Evolutionary conservation across 2,113 vertebrate species (phyloP).

Genomic region (Corapipo altera): DNA sequence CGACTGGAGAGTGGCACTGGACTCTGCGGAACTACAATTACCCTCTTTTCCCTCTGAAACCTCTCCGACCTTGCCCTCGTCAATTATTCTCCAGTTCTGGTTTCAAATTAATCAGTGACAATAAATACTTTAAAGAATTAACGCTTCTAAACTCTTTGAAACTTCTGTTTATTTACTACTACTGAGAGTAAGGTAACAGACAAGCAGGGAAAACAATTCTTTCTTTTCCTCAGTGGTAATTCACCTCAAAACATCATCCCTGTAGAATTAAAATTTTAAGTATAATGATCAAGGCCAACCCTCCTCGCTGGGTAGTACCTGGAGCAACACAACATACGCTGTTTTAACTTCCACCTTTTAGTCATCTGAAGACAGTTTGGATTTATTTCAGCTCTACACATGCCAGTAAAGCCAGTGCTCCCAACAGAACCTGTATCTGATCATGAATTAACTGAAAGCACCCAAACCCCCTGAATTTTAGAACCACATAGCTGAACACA

Average conservation of each 20-base stretch:
- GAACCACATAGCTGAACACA: background rate
- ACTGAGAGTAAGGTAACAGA: background rate
- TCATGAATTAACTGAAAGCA: rapidly evolving
- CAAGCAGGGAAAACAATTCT: background rate
- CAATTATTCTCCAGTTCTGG: background rate
- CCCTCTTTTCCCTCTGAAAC: background rate
- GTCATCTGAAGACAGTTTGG: background rate
- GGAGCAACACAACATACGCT: background rate
- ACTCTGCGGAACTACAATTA: background rate
- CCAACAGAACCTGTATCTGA: background rate
- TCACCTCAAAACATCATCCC: background rate
- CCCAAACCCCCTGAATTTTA: background rate
- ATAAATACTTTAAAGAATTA: background rate
- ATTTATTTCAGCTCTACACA: background rate
- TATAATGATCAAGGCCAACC: background rate
- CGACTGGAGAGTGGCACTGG: rapidly evolving
- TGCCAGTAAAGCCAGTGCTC: background rate
- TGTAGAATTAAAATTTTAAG: background rate
- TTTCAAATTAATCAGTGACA: background rate
- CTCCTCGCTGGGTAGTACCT: background rate
- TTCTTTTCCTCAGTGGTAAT: background rate
- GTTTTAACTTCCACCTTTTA: background rate
- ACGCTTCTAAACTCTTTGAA: background rate
- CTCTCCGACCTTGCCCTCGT: background rate
- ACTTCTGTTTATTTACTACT: background rate